These are phyloP conservation scores for Irena cyanogastra DNA, from an alignment of 2,113 vertebrate genomes.

Conservation along the genomic window DNA sequence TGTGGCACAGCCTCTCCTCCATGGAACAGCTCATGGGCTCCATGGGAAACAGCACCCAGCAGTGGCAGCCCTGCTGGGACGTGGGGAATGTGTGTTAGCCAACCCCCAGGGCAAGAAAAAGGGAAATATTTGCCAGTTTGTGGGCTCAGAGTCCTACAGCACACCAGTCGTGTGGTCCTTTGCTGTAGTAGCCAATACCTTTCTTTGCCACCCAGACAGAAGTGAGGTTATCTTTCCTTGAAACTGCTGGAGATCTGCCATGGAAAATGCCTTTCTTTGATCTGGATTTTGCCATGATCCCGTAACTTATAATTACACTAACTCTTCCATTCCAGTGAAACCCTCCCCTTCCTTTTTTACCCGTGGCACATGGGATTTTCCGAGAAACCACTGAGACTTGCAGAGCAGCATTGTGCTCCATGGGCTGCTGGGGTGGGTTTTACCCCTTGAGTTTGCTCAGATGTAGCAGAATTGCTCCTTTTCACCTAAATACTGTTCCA, in stretches of 20 bases:
- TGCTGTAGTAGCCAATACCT: background rate
- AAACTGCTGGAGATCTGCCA: background rate
- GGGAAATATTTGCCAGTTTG: background rate
- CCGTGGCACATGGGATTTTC: background rate
- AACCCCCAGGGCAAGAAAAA: background rate
- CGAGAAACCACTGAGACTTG: background rate
- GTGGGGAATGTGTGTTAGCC: rapidly evolving
- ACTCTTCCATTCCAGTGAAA: background rate
- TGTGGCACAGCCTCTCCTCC: background rate
- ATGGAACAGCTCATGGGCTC: background rate
- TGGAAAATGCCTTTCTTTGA: constrained; percentile 7
- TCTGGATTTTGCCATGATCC: background rate
- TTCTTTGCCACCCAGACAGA: background rate
- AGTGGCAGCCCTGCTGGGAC: background rate
- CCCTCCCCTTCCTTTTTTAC: background rate
- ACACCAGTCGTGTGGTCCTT: background rate
- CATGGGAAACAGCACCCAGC: background rate
- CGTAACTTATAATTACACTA: background rate
- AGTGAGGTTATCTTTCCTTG: background rate
- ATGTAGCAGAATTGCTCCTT: background rate
- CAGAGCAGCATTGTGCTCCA: background rate
- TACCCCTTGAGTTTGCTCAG: background rate
- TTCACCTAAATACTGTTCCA: background rate
- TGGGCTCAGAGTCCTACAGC: background rate
- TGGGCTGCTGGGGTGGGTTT: background rate